Evolutionary conservation across 2,888 invertebrate genomes (phyloP).

Genomic region (Pachydiplax longipennis): DNA sequence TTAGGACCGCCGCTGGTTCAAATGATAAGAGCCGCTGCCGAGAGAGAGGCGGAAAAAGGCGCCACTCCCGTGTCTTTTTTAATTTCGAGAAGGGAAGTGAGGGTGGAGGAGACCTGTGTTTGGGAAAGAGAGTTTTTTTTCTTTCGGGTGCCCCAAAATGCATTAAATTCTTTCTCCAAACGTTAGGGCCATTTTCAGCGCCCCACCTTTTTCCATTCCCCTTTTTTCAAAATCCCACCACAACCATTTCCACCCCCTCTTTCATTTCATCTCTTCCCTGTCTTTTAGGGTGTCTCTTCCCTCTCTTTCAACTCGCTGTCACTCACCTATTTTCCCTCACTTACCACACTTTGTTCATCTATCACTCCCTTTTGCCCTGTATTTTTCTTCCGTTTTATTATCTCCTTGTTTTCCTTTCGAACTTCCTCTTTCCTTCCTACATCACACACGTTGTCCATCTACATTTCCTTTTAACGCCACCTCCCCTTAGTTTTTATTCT

Average conservation of each 20-base stretch:
- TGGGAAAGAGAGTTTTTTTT: background rate
- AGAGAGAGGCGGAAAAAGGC: background rate
- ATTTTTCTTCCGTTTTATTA: no score
- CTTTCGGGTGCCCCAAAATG: background rate
- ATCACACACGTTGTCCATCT: no score
- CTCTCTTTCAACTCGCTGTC: background rate
- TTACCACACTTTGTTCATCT: no score
- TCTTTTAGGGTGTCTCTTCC: background rate
- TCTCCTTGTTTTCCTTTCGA: no score
- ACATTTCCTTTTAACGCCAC: no score
- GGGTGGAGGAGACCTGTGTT: background rate
- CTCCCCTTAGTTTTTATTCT: no score
- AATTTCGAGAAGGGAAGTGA: background rate
- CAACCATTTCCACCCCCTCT: background rate
- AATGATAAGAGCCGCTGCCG: background rate
- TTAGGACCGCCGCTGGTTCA: background rate
- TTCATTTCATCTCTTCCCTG: background rate
- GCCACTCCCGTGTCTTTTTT: background rate
- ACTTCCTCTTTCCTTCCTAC: no score
- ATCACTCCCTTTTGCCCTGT: no score
- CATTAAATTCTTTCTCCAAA: background rate
- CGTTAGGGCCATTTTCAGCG: background rate
- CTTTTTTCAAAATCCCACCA: background rate
- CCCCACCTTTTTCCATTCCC: background rate
- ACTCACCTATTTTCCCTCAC: background rate